phyloP scores from a whole-genome alignment of 1,140 invertebrate species.

The Homalodisca vitripennis region DNA sequence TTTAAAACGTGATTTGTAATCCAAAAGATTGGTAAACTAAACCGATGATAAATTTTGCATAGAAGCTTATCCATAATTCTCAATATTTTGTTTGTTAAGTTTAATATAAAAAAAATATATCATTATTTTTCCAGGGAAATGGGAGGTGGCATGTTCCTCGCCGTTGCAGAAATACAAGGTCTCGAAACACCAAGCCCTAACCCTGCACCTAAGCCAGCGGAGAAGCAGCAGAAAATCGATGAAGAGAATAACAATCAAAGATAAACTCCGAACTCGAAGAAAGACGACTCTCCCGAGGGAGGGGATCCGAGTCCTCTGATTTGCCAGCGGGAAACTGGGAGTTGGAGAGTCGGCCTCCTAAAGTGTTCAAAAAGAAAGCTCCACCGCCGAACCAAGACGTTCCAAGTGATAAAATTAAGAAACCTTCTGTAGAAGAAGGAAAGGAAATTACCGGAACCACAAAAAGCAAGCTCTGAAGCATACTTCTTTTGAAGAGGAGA shows the following conservation, averaged over 20 bases:
- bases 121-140: not conserved
- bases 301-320: slow-evolving; percentile 33
- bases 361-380: slow-evolving; percentile 52
- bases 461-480: not conserved
- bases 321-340: slow-evolving; percentile 14
- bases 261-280: not conserved
- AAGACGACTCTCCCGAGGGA: not conserved
- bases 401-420: not conserved
- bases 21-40: too few species aligned
- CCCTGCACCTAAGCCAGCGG: not conserved
- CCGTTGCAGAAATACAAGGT: not conserved
- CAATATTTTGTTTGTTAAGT: too few species aligned
- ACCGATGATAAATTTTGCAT: too few species aligned
- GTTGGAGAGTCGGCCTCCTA: slow-evolving; percentile 45
- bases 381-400: slow-evolving; percentile 38
- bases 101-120: too few species aligned
- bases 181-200: not conserved
- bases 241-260: not conserved
- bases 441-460: not conserved
- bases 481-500: not conserved
- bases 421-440: not conserved
- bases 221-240: not conserved
- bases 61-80: too few species aligned
- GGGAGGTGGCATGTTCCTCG: slow-evolving; percentile 8
- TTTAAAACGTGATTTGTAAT: too few species aligned